These are phyloP conservation scores for Thereva nobilitata DNA, from an alignment of 2,888 invertebrate genomes.

Conservation along the genomic window DNA sequence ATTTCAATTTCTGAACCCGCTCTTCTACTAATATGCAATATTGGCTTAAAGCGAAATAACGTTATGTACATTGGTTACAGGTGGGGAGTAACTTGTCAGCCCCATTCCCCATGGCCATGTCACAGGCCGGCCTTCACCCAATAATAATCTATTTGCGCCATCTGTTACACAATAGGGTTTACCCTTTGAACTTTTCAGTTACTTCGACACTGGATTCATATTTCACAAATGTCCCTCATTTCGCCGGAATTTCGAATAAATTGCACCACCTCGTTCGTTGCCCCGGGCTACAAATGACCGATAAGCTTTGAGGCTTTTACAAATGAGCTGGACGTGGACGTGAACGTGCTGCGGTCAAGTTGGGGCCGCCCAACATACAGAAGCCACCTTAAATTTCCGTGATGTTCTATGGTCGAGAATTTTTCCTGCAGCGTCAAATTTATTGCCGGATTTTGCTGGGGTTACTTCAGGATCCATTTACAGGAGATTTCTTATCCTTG, in stretches of 20 bases:
- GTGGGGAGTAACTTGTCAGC: no score
- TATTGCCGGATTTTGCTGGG: constrained; percentile 31
- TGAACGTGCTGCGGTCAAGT: constrained; percentile 37
- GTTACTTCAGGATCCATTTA: constrained; percentile 33
- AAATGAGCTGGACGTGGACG: constrained; percentile 38
- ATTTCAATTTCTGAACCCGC: no score
- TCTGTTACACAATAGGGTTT: no score
- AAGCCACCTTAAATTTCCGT: no score
- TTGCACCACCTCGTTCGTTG: constrained; percentile 27
- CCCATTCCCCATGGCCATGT: no score
- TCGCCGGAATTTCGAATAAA: neutral
- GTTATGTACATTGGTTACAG: no score
- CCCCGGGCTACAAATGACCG: constrained; percentile 33
- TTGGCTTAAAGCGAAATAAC: no score
- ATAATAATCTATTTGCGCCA: no score
- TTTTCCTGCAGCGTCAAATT: constrained; percentile 25
- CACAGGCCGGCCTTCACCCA: no score
- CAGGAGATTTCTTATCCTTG: constrained; percentile 29
- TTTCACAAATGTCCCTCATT: constrained; percentile 12
- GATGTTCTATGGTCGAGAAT: neutral
- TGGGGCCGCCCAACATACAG: neutral
- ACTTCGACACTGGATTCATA: constrained; percentile 4
- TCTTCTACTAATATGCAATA: no score
- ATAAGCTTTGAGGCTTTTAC: constrained; percentile 38
- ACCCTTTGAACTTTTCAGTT: no score